Conservation (phyloP, 2,797 vertebrate species). For the Meriones psammophilus region DNA sequence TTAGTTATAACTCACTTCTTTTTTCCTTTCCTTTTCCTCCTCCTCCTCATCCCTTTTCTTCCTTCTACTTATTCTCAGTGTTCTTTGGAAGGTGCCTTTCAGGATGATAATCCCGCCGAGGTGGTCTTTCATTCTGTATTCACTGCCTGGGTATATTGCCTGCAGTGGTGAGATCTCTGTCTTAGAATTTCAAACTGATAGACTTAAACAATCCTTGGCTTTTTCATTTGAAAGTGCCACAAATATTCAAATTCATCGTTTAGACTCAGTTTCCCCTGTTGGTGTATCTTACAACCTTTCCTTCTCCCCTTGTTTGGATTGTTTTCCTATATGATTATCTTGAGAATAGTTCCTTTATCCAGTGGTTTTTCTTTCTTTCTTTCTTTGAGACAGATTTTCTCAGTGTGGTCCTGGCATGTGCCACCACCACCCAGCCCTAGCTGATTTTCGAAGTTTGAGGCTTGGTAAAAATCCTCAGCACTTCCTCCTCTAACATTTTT, state of each 20-base stretch:
- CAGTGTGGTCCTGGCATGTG: neutral
- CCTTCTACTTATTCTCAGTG: neutral
- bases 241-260: neutral
- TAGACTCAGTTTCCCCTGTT: neutral
- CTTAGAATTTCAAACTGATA: neutral
- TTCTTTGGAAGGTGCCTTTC: neutral
- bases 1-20: neutral
- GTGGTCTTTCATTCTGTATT: neutral
- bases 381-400: neutral
- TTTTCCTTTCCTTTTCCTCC: neutral
- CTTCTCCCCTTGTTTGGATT: neutral
- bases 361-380: neutral
- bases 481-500: neutral
- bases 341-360: neutral
- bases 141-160: neutral
- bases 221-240: conserved; percentile 7
- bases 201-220: neutral
- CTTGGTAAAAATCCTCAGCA: neutral
- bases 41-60: neutral
- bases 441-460: conserved; percentile 7
- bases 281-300: neutral
- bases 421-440: neutral
- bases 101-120: neutral
- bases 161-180: neutral
- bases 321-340: neutral